These are phyloP conservation scores for Selene dorsalis DNA, from an alignment of 2,797 vertebrate genomes.

Conservation along the genomic window DNA sequence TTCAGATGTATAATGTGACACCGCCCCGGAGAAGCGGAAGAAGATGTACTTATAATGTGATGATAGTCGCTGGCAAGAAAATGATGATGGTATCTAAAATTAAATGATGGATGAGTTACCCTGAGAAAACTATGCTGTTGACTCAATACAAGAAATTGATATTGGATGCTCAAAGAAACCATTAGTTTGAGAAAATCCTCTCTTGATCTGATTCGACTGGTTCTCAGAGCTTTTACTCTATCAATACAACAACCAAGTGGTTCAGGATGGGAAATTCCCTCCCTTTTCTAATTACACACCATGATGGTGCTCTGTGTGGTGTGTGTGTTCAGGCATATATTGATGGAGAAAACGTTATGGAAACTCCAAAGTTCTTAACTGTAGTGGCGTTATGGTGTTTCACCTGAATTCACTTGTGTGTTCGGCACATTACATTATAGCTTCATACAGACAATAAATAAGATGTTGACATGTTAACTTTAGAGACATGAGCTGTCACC, in stretches of 20 bases:
- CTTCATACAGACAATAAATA: not conserved
- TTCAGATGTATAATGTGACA: not conserved
- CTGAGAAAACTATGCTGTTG: not conserved
- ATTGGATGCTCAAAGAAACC: not conserved
- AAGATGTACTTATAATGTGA: not conserved
- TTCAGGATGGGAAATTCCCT: slow-evolving; percentile 8
- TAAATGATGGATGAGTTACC: not conserved
- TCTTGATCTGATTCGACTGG: not conserved
- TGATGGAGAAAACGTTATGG: not conserved
- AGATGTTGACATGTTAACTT: too few species aligned
- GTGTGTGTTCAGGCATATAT: too few species aligned
- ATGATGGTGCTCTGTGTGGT: not conserved
- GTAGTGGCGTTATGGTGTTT: not conserved
- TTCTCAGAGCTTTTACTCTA: not conserved
- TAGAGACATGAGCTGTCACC: not conserved
- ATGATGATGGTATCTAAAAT: not conserved
- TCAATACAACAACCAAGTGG: not conserved
- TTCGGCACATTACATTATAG: not conserved
- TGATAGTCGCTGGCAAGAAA: not conserved
- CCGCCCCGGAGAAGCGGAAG: too few species aligned
- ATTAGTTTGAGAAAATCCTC: slow-evolving; percentile 1
- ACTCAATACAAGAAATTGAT: slow-evolving; percentile 7
- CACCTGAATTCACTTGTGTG: not conserved
- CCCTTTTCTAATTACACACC: not conserved
- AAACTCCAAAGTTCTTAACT: not conserved